A percentile compares a stretch with the other conserved stretches of the same genome.
Conservation (phyloP, 2,113 vertebrate genomes). For the Fregata magnificens region DNA sequence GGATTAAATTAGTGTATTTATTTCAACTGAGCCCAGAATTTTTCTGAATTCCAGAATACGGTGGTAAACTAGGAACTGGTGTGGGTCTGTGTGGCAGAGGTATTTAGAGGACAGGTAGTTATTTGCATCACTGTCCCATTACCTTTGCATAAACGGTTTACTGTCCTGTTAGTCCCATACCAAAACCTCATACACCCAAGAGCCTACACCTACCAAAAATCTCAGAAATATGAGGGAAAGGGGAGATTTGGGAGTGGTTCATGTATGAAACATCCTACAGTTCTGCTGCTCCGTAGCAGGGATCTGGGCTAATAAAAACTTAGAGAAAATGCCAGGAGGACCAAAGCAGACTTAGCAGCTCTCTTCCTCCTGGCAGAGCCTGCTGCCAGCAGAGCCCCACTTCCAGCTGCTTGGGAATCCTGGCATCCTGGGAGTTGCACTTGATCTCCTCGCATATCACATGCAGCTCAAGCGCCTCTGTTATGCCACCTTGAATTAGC, state of each 20-base stretch:
- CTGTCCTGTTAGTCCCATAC: not conserved
- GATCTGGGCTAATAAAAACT: not conserved
- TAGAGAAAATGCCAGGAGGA: not conserved
- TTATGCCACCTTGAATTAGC: constrained; percentile 18
- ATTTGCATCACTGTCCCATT: not conserved
- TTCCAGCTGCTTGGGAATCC: constrained; percentile 13
- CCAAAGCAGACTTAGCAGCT: not conserved
- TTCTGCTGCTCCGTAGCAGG: not conserved
- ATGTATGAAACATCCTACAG: not conserved
- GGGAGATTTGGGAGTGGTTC: not conserved
- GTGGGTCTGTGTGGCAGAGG: not conserved
- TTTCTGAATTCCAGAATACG: not conserved
- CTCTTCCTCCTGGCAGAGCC: not conserved
- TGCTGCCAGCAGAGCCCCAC: not conserved
- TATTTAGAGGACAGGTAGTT: not conserved
- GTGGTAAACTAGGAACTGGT: not conserved
- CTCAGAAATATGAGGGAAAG: not conserved
- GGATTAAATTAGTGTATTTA: not conserved
- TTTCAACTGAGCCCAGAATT: not conserved
- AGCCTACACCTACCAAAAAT: not conserved
- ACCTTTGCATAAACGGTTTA: not conserved
- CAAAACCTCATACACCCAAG: not conserved
- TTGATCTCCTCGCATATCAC: not conserved
- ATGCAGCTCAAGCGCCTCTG: not conserved
- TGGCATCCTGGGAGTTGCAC: not conserved